These are phyloP conservation scores for Xenus cinereus DNA, from an alignment of 2,113 vertebrate species.

Conservation along the genomic window DNA sequence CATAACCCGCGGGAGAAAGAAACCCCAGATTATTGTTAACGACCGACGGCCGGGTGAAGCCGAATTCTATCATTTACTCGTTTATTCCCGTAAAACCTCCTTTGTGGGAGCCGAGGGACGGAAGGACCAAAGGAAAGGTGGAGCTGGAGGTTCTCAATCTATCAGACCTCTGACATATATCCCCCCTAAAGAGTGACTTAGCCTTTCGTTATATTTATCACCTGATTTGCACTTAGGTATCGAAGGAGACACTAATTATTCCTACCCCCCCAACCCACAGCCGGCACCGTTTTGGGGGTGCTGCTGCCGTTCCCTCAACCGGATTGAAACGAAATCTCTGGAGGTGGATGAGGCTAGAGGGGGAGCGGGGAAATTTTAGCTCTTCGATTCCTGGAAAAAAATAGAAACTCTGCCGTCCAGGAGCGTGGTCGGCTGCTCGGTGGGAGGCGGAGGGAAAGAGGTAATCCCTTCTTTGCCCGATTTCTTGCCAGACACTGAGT, in stretches of 20 bases:
- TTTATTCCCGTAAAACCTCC: background rate
- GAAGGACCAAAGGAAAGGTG: background rate
- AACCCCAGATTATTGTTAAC: background rate
- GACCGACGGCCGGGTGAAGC: rapidly evolving
- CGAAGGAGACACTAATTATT: background rate
- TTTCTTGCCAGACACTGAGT: background rate
- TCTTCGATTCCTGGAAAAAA: background rate
- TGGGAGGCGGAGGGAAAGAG: background rate
- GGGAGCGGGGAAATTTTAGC: background rate
- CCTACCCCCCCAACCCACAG: background rate
- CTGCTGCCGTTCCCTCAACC: background rate
- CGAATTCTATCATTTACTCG: too few relatives aligned
- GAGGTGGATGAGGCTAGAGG: background rate
- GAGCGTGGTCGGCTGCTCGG: too few relatives aligned
- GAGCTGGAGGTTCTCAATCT: background rate
- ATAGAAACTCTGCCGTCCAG: background rate
- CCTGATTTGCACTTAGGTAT: background rate
- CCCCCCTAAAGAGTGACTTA: background rate
- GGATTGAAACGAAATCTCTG: background rate
- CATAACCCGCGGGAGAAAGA: background rate
- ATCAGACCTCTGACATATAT: background rate
- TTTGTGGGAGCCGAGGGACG: background rate
- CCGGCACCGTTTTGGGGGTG: background rate
- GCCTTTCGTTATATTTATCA: background rate
- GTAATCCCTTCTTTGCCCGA: too few relatives aligned